These are phyloP conservation scores for Mantis religiosa DNA, from an alignment of 2,888 invertebrate species.

Conservation along the genomic window DNA sequence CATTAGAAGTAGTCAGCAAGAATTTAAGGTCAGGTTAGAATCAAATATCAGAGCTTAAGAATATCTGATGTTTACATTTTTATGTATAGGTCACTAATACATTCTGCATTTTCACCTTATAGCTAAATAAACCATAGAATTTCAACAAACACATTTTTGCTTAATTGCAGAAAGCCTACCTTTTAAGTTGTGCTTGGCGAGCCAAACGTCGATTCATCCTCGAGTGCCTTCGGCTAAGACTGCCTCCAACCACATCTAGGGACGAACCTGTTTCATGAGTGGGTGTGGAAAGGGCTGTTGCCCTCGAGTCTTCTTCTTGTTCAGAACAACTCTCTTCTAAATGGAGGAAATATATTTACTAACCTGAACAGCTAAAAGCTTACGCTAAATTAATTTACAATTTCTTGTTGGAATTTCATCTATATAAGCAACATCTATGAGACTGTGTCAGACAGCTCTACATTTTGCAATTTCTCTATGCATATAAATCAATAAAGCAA, in stretches of 20 bases:
- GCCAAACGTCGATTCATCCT: slow-evolving; percentile 44
- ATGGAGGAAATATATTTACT: slow-evolving; percentile 11
- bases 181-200: slow-evolving; percentile 65
- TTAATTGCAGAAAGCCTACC: slow-evolving; percentile 43
- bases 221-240: slow-evolving; percentile 33
- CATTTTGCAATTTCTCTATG: not conserved
- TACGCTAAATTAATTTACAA: not conserved
- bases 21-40: no score
- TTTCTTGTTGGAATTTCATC: not conserved
- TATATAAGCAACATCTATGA: not conserved
- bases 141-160: not conserved
- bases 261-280: slow-evolving; percentile 30
- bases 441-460: not conserved
- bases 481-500: not conserved
- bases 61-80: no score
- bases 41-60: no score
- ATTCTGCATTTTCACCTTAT: no score
- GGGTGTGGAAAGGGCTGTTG: slow-evolving; percentile 31
- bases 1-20: no score
- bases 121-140: not conserved
- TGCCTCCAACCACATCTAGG: slow-evolving; percentile 25
- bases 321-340: slow-evolving; percentile 39
- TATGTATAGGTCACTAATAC: no score
- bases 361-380: slow-evolving; percentile 24
- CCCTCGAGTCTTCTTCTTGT: slow-evolving; percentile 33